A percentile compares a stretch with the other conserved stretches of the same genome.
phyloP scores from a whole-genome alignment of 1,140 invertebrate genomes.

The Panagrolaimus sp. region DNA sequence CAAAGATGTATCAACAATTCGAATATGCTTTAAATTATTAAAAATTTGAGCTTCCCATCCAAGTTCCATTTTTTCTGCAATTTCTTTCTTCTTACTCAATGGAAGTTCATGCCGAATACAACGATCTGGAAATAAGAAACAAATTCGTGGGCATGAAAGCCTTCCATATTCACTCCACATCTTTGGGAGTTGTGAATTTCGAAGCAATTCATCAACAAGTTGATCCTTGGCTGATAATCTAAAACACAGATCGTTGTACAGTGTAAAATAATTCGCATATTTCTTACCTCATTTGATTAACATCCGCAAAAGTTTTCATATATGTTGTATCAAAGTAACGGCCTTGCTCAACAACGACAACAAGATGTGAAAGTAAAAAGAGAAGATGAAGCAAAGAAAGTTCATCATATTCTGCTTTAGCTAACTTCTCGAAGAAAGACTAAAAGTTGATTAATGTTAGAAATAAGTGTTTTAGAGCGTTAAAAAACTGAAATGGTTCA shows the following conservation, averaged over 20 bases:
- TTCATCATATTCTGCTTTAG: not conserved
- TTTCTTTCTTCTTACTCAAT: not conserved
- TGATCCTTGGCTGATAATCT: no score
- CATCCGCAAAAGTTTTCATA: not conserved
- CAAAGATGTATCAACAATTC: not conserved
- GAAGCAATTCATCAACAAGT: no score
- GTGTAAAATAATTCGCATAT: not conserved
- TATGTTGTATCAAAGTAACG: not conserved
- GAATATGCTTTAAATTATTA: not conserved
- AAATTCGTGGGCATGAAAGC: not conserved
- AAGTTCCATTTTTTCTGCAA: slow-evolving; percentile 2
- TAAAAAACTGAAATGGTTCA: no score
- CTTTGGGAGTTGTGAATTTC: no score
- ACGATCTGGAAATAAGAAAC: not conserved
- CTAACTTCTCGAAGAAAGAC: slow-evolving; percentile 12
- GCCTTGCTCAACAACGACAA: slow-evolving; percentile 3
- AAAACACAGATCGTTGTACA: no score
- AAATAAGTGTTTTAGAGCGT: no score
- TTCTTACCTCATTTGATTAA: not conserved
- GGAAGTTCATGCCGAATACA: not conserved
- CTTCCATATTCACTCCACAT: not conserved
- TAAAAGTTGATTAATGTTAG: not conserved
- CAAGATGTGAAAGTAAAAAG: slow-evolving; percentile 4
- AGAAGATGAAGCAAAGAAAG: not conserved
- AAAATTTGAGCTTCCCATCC: not conserved